Evolutionary conservation across 2,113 vertebrate genomes (phyloP).

Genomic region (Eudorcas thomsonii): DNA sequence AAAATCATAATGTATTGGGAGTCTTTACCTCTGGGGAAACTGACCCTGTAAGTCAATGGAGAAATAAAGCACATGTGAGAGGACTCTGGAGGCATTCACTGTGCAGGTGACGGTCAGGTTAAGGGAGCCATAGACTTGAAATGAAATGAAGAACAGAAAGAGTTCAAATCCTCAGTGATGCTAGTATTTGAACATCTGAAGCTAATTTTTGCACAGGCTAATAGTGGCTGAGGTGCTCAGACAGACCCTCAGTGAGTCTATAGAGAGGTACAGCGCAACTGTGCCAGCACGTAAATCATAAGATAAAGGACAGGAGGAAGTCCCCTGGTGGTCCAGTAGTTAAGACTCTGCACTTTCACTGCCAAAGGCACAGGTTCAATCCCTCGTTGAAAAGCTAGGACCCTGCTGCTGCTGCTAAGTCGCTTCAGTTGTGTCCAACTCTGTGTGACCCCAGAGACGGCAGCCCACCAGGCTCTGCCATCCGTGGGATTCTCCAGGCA

Average conservation of each 20-base stretch:
- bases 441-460: too few species aligned
- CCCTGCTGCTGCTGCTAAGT: background rate
- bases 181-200: background rate
- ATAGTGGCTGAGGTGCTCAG: background rate
- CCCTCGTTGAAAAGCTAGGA: background rate
- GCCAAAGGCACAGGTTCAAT: background rate
- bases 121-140: background rate
- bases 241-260: background rate
- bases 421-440: too few species aligned
- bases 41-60: background rate
- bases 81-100: background rate
- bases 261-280: background rate
- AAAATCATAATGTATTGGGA: background rate
- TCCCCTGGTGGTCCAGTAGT: background rate
- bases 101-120: background rate
- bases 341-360: background rate
- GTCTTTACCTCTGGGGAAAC: background rate
- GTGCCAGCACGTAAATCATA: accelerated
- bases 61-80: background rate
- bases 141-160: background rate
- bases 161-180: background rate
- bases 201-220: background rate
- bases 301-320: background rate
- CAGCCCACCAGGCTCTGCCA: too few species aligned
- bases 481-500: too few species aligned